Conservation (phyloP, 2,797 vertebrate species). For the Malurus leucopterus region DNA sequence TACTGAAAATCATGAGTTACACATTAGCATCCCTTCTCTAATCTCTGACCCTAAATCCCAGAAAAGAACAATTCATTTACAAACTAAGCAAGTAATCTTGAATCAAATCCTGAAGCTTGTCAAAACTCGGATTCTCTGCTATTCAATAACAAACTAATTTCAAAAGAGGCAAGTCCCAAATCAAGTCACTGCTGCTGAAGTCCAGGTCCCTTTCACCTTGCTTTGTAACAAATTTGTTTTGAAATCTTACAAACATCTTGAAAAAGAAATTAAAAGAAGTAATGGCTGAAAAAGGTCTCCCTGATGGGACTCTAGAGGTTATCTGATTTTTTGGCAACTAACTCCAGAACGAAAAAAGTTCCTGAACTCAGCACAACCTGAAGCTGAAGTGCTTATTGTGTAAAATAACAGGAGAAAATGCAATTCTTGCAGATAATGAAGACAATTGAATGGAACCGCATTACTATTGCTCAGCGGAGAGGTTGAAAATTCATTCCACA, state of each 20-base stretch:
- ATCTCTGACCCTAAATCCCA: slow-evolving; percentile 1
- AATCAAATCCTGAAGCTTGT: slow-evolving; percentile 11
- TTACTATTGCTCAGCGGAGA: neutral
- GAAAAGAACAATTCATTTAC: slow-evolving; percentile 18
- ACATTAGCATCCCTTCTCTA: slow-evolving; percentile 1
- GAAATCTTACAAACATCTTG: neutral
- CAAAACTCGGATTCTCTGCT: neutral
- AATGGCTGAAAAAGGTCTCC: neutral
- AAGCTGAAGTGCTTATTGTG: neutral
- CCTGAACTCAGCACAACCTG: neutral
- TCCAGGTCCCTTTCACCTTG: neutral
- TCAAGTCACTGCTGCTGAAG: neutral
- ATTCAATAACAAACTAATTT: neutral
- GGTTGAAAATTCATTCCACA: neutral
- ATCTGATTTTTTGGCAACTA: neutral
- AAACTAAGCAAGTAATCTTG: slow-evolving; percentile 5
- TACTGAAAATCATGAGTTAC: neutral
- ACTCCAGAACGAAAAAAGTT: neutral
- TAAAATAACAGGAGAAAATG: neutral
- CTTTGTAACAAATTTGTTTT: neutral
- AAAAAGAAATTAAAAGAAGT: neutral
- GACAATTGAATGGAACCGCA: neutral
- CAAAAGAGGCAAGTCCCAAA: neutral
- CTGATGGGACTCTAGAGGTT: neutral
- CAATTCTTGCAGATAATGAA: neutral